Conservation (phyloP, 2,113 vertebrate species). For the Tragulus kanchil region DNA sequence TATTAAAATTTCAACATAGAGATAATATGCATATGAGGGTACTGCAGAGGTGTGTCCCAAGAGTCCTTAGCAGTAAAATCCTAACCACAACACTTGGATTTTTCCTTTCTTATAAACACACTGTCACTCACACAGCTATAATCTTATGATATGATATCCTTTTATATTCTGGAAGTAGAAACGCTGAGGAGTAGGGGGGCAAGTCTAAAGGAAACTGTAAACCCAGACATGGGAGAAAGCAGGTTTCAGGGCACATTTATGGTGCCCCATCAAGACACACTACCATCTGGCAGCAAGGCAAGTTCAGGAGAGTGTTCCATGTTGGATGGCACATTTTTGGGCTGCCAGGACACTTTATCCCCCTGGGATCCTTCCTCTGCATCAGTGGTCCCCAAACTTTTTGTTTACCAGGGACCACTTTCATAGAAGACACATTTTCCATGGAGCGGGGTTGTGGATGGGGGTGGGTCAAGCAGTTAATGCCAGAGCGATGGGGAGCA, state of each 20-base stretch:
- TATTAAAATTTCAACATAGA: neutral
- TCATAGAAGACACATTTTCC: neutral
- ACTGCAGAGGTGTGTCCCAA: neutral
- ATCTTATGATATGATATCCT: neutral
- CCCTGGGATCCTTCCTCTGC: too few species aligned
- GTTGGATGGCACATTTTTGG: neutral
- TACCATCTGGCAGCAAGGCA: neutral
- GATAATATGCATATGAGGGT: neutral
- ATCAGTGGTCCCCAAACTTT: neutral
- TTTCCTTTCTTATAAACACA: neutral
- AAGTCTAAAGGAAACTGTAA: neutral
- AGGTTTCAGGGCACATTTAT: fast-evolving
- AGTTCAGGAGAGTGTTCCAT: neutral
- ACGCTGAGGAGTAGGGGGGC: neutral
- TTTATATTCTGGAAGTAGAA: neutral
- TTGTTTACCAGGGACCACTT: neutral
- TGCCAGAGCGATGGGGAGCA: neutral
- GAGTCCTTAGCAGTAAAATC: neutral
- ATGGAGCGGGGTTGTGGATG: neutral
- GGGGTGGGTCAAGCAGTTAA: neutral
- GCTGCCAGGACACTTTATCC: neutral
- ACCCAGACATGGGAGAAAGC: neutral
- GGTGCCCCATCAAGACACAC: neutral
- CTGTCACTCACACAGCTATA: neutral
- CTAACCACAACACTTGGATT: neutral